Percentiles rank a stretch among this genome's conserved stretches.
Evolutionary conservation across 1,140 invertebrate species (phyloP).

Genomic region (Trichonephila inaurata): DNA sequence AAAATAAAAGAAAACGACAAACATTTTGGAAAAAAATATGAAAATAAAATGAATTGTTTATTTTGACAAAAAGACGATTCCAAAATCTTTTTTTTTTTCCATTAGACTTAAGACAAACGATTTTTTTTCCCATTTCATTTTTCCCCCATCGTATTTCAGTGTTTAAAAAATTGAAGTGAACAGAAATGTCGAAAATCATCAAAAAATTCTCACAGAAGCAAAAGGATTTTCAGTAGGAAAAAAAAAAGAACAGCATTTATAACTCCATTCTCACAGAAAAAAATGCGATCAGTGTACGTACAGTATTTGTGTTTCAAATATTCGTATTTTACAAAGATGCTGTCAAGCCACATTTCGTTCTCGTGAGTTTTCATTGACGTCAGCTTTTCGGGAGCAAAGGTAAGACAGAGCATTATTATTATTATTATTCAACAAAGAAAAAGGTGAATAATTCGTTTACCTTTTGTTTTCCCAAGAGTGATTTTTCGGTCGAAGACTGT

Average conservation of each 20-base stretch:
- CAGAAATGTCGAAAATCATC: too few species aligned
- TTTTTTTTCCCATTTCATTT: too few species aligned
- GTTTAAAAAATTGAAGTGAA: too few species aligned
- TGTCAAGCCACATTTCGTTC: neutral
- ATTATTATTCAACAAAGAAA: neutral
- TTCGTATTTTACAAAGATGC: neutral
- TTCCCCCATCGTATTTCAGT: too few species aligned
- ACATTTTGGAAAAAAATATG: too few species aligned
- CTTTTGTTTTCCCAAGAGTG: neutral
- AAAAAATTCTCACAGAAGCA: too few species aligned
- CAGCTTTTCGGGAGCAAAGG: neutral
- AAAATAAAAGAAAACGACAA: too few species aligned
- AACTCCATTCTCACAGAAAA: neutral
- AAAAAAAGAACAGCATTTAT: neutral
- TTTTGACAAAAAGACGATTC: too few species aligned
- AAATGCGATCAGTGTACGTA: neutral
- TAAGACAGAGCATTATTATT: neutral
- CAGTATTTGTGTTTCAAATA: neutral
- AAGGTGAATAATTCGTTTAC: slow-evolving; percentile 10
- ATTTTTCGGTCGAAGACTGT: neutral
- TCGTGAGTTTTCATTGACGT: neutral
- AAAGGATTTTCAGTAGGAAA: neutral
- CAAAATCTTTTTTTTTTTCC: too few species aligned
- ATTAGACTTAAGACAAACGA: too few species aligned
- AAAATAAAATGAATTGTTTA: too few species aligned